Conservation (phyloP, 2,113 vertebrate genomes). For the Sterrhoptilus dennistouni region DNA sequence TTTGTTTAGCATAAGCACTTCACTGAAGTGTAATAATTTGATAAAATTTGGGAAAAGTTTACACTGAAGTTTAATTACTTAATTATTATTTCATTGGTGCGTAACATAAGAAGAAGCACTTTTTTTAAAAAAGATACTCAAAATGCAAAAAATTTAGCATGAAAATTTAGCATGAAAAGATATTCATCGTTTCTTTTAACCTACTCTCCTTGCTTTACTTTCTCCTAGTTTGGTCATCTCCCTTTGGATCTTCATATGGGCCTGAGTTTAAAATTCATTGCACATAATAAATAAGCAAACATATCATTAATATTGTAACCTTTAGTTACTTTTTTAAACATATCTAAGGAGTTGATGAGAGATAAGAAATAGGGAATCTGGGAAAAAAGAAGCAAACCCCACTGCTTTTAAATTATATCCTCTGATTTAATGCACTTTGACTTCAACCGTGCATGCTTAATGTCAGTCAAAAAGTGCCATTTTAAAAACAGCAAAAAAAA, state of each 20-base stretch:
- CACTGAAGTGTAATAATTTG: conserved; percentile 47
- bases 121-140: neutral
- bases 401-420: neutral
- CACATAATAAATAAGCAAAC: conserved; percentile 50
- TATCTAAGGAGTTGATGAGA: neutral
- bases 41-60: conserved; percentile 43
- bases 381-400: neutral
- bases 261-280: conserved; percentile 41
- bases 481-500: neutral
- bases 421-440: neutral
- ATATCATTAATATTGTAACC: conserved; percentile 53
- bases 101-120: neutral
- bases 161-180: neutral
- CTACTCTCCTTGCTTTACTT: neutral
- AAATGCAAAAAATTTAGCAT: neutral
- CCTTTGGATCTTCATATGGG: neutral
- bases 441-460: neutral
- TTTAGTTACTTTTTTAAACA: conserved; percentile 32
- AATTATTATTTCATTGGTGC: neutral
- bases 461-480: neutral
- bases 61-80: conserved; percentile 40
- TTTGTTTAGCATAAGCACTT: conserved; percentile 56
- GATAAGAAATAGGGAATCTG: neutral
- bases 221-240: conserved; percentile 14
- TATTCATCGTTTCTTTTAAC: neutral